A percentile compares a stretch with the other conserved stretches of the same genome.
Evolutionary conservation across 2,113 vertebrate species (phyloP).

Genomic region (Alces alces): DNA sequence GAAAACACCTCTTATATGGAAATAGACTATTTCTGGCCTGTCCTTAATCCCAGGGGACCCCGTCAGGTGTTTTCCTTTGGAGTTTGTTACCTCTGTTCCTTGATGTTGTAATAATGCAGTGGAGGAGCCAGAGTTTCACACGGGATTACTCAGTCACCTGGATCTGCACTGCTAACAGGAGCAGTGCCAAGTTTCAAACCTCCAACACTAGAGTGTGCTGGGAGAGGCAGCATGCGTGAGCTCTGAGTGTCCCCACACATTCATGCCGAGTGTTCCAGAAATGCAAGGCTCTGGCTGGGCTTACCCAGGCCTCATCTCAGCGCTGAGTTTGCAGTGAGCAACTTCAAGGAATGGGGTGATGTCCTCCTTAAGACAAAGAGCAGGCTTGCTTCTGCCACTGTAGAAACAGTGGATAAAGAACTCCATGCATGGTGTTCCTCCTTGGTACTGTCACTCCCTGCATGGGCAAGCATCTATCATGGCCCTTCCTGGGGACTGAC

Average conservation of each 20-base stretch:
- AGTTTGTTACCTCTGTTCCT: background rate
- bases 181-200: background rate
- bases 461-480: background rate
- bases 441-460: background rate
- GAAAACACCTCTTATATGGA: background rate
- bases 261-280: background rate
- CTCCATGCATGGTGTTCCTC: background rate
- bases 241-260: background rate
- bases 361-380: background rate
- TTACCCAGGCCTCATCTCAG: background rate
- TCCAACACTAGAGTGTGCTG: background rate
- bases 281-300: background rate
- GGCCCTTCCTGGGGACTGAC: background rate
- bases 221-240: background rate
- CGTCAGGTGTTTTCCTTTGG: background rate
- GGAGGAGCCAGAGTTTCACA: background rate
- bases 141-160: background rate
- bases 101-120: background rate
- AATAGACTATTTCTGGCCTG: background rate
- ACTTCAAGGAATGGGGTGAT: background rate
- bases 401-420: background rate
- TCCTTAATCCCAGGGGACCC: background rate
- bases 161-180: background rate
- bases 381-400: background rate
- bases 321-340: background rate